These are phyloP conservation scores for Labroides dimidiatus DNA, from an alignment of 2,797 vertebrate genomes.

Conservation along the genomic window DNA sequence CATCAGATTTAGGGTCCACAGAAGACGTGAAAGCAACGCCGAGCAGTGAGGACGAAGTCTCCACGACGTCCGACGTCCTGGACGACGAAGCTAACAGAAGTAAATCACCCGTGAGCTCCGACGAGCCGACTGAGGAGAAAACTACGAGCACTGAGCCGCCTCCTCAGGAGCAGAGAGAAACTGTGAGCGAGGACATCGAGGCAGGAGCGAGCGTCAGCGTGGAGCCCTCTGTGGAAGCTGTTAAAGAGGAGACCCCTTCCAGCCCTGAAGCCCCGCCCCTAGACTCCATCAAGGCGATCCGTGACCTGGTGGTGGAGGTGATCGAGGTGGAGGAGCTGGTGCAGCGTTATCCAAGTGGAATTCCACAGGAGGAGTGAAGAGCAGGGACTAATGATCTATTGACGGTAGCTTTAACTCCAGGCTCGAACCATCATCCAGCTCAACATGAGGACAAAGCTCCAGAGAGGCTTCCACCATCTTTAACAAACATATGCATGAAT, in stretches of 20 bases:
- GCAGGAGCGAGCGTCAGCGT: not conserved
- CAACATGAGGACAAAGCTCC: not conserved
- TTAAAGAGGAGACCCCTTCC: not conserved
- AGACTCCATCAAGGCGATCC: slow-evolving; percentile 78
- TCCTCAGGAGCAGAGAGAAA: not conserved
- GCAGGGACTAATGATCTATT: not conserved
- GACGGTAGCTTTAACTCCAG: not conserved
- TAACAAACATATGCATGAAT: slow-evolving; percentile 40
- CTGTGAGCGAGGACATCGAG: not conserved
- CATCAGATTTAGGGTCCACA: slow-evolving; percentile 40
- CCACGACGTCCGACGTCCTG: slow-evolving; percentile 40
- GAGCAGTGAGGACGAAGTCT: slow-evolving; percentile 36
- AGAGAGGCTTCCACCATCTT: slow-evolving; percentile 20
- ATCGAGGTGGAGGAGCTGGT: slow-evolving; percentile 73
- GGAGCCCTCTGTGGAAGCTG: slow-evolving; percentile 1
- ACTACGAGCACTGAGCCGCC: not conserved
- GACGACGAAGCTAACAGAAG: not conserved
- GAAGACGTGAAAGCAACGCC: slow-evolving; percentile 7
- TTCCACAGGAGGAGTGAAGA: slow-evolving; percentile 39
- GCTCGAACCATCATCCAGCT: not conserved
- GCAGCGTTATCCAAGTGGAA: slow-evolving; percentile 46
- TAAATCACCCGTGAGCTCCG: slow-evolving; percentile 23
- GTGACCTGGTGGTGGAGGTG: slow-evolving; percentile 79
- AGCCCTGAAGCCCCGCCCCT: slow-evolving; percentile 8
- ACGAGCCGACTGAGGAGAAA: not conserved